These are phyloP conservation scores for Microcebus ravelobensis DNA, from an alignment of 2,113 vertebrate genomes.

Conservation along the genomic window DNA sequence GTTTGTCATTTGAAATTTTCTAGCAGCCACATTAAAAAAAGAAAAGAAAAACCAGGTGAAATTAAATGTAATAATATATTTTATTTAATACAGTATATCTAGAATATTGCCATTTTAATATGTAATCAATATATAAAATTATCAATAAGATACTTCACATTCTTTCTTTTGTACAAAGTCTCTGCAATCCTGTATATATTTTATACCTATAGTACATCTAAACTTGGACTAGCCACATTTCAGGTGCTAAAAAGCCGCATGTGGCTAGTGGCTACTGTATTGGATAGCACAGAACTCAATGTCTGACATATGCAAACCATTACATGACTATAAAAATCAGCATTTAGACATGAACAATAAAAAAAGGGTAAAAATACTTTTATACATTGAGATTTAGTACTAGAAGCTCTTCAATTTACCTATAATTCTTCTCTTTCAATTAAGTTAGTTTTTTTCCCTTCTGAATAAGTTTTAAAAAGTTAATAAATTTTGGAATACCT, in stretches of 20 bases:
- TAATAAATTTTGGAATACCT: not conserved
- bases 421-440: constrained; percentile 34
- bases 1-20: not conserved
- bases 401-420: not conserved
- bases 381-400: not conserved
- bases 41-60: not conserved
- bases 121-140: not conserved
- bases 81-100: not conserved
- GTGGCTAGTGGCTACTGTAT: not conserved
- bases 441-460: not conserved
- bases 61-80: not conserved
- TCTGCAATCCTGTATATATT: not conserved
- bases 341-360: not conserved
- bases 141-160: not conserved
- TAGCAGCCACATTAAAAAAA: not conserved
- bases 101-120: constrained; percentile 24
- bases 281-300: not conserved
- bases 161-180: constrained; percentile 11
- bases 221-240: not conserved
- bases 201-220: not conserved
- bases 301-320: not conserved
- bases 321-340: not conserved
- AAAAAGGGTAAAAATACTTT: not conserved
- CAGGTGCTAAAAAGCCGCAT: not conserved
- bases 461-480: constrained; percentile 43